Evolutionary conservation across 2,113 vertebrate genomes (phyloP), one percentile per base, ranked within the genome.

Genomic region (Pelobates fuscus): DNA sequence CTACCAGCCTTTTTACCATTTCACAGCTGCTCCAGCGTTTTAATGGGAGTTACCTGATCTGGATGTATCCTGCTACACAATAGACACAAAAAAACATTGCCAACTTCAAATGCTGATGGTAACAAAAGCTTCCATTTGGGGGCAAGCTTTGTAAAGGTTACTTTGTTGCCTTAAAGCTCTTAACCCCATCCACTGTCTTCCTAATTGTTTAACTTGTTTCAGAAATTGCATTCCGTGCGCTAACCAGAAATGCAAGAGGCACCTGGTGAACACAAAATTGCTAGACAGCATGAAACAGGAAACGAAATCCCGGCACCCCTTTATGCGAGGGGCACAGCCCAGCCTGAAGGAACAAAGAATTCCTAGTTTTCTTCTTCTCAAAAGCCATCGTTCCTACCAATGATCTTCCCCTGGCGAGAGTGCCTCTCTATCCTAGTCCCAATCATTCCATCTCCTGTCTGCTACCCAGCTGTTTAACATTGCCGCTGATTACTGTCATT

Each of bases 361-460:
- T 78, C 83, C 75, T 84, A 83, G 87, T 84, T 84, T 89, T 85
- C 80, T 82, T 86, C 89, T 86, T 79, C 82, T 87, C 85, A 87
- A 84, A 49, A 89, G 86, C 82, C 76, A 55, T 86, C 73, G 79
- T 82, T 84, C 71, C 81, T 81, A 72, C 79, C 71, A 80, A 79
- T 70, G 79, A 84, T 86, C 82, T 0, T 81, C 73, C 80, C 91
- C 85, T 89, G 81, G 79, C 82, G 86, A 86, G 80, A 85, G 81
- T 61, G 78, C 81, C 84, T 88, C 86, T 83, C 82, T 87, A 84
- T 87, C 82, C 78, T 79, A 78, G 70, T 27, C 10, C 49, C 0
- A 90, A 91, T 91, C 88, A 49, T 70, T 83, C 84, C 79, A 89
- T 91, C 90, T 87, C 62, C 71, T 29, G 81, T 79, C 88, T 89